These are phyloP conservation scores for Girardinus metallicus DNA, from an alignment of 2,797 vertebrate genomes.

Conservation along the genomic window DNA sequence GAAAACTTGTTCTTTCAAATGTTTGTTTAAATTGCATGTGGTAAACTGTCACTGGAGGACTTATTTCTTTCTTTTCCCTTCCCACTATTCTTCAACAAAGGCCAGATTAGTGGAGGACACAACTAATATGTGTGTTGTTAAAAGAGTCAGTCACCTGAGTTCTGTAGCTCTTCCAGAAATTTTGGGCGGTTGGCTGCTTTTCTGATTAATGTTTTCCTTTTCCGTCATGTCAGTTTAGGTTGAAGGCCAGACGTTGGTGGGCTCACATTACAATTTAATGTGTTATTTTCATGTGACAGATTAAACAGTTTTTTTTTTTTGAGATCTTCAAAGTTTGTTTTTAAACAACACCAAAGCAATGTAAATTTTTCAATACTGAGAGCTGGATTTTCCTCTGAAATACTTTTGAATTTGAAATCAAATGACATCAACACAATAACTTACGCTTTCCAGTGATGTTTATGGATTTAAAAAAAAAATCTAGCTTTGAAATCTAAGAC, in stretches of 20 bases:
- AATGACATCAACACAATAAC: conserved; percentile 29
- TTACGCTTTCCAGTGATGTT: conserved; percentile 12
- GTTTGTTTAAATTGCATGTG: neutral
- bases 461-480: conserved; percentile 10
- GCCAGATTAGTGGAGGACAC: too few species aligned
- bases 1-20: too few species aligned
- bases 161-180: neutral
- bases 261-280: neutral
- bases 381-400: conserved; percentile 31
- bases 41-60: too few species aligned
- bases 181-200: neutral
- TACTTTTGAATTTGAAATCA: conserved; percentile 1
- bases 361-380: conserved; percentile 6
- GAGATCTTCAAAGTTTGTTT: neutral
- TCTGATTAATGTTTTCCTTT: neutral
- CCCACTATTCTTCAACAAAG: neutral
- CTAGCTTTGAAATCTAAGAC: conserved; percentile 23
- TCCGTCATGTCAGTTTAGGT: neutral
- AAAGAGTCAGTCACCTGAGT: neutral
- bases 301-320: neutral
- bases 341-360: too few species aligned
- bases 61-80: too few species aligned
- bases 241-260: neutral
- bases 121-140: neutral
- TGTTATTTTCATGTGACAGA: neutral